Base-by-base conservation (phyloP, 2,797 vertebrate genomes). In the Liparis tanakae region DNA sequence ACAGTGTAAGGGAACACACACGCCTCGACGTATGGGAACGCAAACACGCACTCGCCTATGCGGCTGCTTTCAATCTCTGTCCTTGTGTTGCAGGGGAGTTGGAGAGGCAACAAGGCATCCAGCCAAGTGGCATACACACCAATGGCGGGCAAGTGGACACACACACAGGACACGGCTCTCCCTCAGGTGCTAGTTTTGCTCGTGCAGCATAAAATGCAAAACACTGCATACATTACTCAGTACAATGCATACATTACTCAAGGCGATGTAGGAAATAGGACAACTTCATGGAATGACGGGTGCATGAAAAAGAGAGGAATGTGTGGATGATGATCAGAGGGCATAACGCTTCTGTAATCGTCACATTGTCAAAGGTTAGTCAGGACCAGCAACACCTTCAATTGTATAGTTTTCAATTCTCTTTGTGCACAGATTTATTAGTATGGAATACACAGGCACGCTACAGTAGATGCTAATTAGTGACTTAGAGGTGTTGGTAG, bases 41-140 rank as follows among this genome's bases (percentile, higher is more conserved):
- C 39, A 41, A 41, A 13, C 22, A 57, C 43, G 63, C 12, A 18
- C 22, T 34, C n/a, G n/a, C 15, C 18, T 53, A 0, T 43, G 34
- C 2, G 2, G 8, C 41, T 65, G 51, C 30, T 62, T 58, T 61
- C 20, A 76, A 53, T 55, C 5, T 69, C 1, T 72, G 74, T 22
- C 72, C 18, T 46, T 77, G 17, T 79, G 65, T 85, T 70, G 50
- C n/a, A 99, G 98, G 98, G 98, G 98, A 99, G 80, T 82, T 99
- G 83, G 97, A 99, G 91, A 97, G 96, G 85, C 97, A 99, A 72
- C 97, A 97, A 80, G 96, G 96, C 55, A 90, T 94, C 69, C 97
- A 96, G 92, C 90, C 93, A 12, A 95, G 96, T 13, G 92, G 95
- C 22, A 89, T 95, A 79, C 96, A 96, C 90, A 94, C 94, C 51